These are phyloP conservation scores for Diplolepis rosae DNA, from an alignment of 2,888 invertebrate genomes.

Conservation along the genomic window DNA sequence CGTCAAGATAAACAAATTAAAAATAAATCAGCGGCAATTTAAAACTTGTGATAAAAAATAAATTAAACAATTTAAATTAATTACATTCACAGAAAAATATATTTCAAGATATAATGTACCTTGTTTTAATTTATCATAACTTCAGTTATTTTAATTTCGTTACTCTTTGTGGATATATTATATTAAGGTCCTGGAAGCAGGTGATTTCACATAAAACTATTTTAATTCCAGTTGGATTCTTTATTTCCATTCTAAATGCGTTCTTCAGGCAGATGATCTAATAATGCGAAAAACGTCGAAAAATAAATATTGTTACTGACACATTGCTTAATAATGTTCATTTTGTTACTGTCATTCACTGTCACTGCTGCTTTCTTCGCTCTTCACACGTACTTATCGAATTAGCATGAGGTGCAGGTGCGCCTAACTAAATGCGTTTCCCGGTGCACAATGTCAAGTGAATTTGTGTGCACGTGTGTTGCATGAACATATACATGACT, in stretches of 20 bases:
- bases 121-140: no score
- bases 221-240: neutral
- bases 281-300: slow-evolving; percentile 1
- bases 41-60: no score
- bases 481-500: slow-evolving; percentile 14
- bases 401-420: slow-evolving; percentile 15
- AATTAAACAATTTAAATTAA: no score
- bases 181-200: neutral
- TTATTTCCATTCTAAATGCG: neutral
- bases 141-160: no score
- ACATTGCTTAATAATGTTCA: neutral
- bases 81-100: no score
- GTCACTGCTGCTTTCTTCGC: slow-evolving; percentile 13
- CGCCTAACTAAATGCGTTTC: slow-evolving; percentile 37
- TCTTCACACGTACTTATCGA: slow-evolving; percentile 8
- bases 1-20: no score
- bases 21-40: no score
- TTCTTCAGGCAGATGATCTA: neutral
- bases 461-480: slow-evolving; percentile 33
- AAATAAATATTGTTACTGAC: slow-evolving; percentile 7
- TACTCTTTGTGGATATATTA: no score
- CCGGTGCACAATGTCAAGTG: slow-evolving; percentile 30
- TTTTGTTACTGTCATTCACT: neutral
- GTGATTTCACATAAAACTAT: neutral
- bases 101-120: no score